Base-by-base conservation (phyloP, 2,113 vertebrate genomes). In the Chitala chitala region DNA sequence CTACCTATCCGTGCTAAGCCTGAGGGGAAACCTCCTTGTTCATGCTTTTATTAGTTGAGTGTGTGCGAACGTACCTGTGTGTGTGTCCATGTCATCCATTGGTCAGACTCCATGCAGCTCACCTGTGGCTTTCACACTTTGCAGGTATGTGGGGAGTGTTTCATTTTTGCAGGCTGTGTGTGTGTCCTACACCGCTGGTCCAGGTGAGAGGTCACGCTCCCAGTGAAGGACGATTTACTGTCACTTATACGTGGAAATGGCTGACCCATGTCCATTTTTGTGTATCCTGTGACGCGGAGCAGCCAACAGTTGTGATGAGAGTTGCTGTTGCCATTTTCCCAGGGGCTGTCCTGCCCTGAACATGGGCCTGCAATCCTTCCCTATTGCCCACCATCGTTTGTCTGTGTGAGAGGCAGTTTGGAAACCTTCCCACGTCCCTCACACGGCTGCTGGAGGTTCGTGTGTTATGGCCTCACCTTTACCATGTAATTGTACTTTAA, bases 361-460 rank as follows among this genome's bases (percentile, higher is more conserved):
- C 58, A 2, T n/a, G 5, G n/a, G 0, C 13, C 42, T 8, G 20
- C 10, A 56, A 36, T 26, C 26, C n/a, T 10, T 29, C 56, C 13
- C 8, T 20, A 22, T 15, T n/a, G n/a, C n/a, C n/a, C n/a, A n/a
- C n/a, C n/a, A n/a, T n/a, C n/a, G n/a, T n/a, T n/a, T n/a, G n/a
- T n/a, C n/a, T n/a, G n/a, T 20, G 13, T 40, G 10, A 3, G 0
- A 20, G 15, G 31, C 31, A 17, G 1, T 40, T 54, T 24, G 26
- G n/a, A n/a, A n/a, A n/a, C n/a, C n/a, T n/a, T 29, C 26, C 13
- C 20, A 53, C 31, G 4, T 31, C 31, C 38, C 3, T 29, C 20
- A 36, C 26, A 38, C 72, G 71, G 72, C 72, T 78, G 76, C 82
- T 85, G 81, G 64, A 65, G 77, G 55, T 36, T n/a, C 78, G 82